Percentiles rank a stretch among this genome's conserved stretches.
phyloP scores from a whole-genome alignment of 2,797 vertebrate species.

The Myotis vivesi region DNA sequence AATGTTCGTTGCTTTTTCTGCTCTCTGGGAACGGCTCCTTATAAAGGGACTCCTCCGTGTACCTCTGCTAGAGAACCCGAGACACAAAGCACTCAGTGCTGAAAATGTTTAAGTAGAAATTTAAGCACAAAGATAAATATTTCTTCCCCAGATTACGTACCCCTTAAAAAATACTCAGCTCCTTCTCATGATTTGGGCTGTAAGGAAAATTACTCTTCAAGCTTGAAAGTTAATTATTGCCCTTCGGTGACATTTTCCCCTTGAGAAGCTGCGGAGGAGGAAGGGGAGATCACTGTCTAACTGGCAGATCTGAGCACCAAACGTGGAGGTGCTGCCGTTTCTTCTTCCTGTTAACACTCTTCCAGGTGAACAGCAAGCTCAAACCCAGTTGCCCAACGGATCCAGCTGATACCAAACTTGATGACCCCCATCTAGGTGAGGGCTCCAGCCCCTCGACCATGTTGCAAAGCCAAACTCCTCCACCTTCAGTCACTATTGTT shows the following conservation, averaged over 20 bases:
- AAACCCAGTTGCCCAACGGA: slow-evolving; percentile 84
- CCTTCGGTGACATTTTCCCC: not conserved
- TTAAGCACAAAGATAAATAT: slow-evolving; percentile 5
- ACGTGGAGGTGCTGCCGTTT: not conserved
- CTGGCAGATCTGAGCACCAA: not conserved
- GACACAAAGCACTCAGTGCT: not conserved
- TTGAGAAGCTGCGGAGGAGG: not conserved
- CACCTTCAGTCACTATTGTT: not conserved
- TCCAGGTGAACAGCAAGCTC: slow-evolving; percentile 78
- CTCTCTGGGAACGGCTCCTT: not conserved
- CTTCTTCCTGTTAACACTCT: not conserved
- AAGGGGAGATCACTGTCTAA: not conserved
- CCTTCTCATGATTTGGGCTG: slow-evolving; percentile 13
- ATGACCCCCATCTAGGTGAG: not conserved
- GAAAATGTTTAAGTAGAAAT: slow-evolving; percentile 23
- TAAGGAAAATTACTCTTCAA: slow-evolving; percentile 32
- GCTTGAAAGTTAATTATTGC: not conserved
- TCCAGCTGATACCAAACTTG: slow-evolving; percentile 83
- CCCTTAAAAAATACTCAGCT: slow-evolving; percentile 53
- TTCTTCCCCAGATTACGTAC: not conserved
- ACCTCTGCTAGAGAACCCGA: not conserved
- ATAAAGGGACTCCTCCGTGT: not conserved
- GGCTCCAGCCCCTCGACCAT: not conserved
- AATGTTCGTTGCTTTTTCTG: not conserved
- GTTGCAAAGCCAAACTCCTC: not conserved